Evolutionary conservation across 1,140 invertebrate species (phyloP).

Genomic region (Melipona quadrifasciata): DNA sequence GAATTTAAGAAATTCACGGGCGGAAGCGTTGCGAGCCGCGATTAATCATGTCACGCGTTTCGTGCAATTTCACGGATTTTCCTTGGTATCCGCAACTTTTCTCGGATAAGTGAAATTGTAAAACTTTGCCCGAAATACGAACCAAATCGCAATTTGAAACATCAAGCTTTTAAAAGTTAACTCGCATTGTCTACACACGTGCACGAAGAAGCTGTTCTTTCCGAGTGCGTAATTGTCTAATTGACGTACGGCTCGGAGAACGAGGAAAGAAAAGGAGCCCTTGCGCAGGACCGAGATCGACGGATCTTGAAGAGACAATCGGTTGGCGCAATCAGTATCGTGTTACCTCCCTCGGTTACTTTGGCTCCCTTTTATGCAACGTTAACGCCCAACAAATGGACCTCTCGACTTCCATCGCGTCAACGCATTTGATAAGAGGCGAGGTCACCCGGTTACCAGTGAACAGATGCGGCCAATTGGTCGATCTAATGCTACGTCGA

Average conservation of each 20-base stretch:
- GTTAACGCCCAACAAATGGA: constrained; percentile 67
- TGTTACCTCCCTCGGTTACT: constrained; percentile 33
- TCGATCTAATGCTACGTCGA: constrained; percentile 52
- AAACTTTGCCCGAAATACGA: background rate
- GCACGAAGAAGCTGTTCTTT: constrained; percentile 49
- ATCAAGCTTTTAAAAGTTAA: too few relatives aligned
- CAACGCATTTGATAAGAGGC: constrained; percentile 73
- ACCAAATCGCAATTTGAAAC: background rate
- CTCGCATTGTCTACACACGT: too few relatives aligned
- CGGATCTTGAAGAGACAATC: constrained; percentile 45
- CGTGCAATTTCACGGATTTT: constrained; percentile 4
- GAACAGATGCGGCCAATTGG: constrained; percentile 71
- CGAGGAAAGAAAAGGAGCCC: constrained; percentile 39
- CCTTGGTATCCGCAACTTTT: background rate
- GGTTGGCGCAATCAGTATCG: constrained; percentile 50
- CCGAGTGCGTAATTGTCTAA: constrained; percentile 51
- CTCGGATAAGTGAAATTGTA: background rate
- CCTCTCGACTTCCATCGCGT: constrained; percentile 72
- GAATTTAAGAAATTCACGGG: background rate
- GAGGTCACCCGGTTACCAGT: constrained; percentile 72
- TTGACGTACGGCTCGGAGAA: constrained; percentile 25
- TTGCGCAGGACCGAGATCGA: constrained; percentile 33
- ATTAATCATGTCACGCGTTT: constrained; percentile 9
- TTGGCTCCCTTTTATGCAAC: constrained; percentile 44
- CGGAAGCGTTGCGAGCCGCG: background rate